A percentile compares a stretch with the other conserved stretches of the same genome.
Evolutionary conservation across 92 coral and sea anemone species (phyloP).

Genomic region (Zoanthus sansibaricus): DNA sequence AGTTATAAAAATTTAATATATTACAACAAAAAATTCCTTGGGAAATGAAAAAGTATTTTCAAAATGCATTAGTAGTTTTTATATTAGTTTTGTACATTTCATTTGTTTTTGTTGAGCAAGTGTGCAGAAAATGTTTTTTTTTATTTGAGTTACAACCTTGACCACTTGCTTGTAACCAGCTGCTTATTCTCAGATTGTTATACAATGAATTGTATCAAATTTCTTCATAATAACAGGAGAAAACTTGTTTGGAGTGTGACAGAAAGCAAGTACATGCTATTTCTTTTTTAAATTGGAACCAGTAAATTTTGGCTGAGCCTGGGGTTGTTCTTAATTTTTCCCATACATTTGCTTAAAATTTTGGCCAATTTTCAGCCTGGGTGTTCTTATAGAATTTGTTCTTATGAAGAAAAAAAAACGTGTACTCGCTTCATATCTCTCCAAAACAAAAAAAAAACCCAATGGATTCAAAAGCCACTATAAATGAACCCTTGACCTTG

Average conservation of each 20-base stretch:
- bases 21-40: conserved; percentile 24
- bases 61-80: conserved; percentile 21
- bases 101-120: conserved; percentile 33
- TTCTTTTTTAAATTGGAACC: conserved; percentile 7
- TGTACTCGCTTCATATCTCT: conserved; percentile 13
- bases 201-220: conserved; percentile 21
- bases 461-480: conserved; percentile 27
- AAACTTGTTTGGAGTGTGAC: conserved; percentile 20
- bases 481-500: conserved; percentile 17
- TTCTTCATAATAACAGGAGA: conserved; percentile 21
- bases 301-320: conserved; percentile 6
- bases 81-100: conserved; percentile 27
- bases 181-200: conserved; percentile 27
- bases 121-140: conserved; percentile 18
- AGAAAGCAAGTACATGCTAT: conserved; percentile 22
- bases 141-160: conserved; percentile 35
- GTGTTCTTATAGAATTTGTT: background rate
- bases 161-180: conserved; percentile 33
- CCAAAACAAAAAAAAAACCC: conserved; percentile 17
- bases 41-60: conserved; percentile 12
- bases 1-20: background rate
- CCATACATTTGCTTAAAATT: conserved; percentile 17
- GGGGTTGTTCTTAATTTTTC: conserved; percentile 21
- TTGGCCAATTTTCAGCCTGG: conserved; percentile 10
- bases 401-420: background rate